Evolutionary conservation across 2,888 invertebrate genomes (phyloP).

Genomic region (Drosophila seclusa): DNA sequence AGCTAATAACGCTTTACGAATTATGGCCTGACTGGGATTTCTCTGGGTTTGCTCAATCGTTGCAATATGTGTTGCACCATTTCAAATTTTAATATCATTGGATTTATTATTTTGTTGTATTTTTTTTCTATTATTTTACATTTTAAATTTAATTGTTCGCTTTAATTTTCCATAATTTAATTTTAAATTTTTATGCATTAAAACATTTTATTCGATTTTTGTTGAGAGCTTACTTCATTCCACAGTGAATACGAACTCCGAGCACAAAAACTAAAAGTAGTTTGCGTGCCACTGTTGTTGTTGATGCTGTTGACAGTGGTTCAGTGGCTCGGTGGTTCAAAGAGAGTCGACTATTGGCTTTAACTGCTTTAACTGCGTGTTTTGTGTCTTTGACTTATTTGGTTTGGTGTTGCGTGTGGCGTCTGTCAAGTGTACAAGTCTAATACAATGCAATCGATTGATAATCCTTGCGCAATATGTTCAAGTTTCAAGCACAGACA

Average conservation of each 20-base stretch:
- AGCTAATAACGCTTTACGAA: not conserved
- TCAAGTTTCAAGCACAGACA: slow-evolving; percentile 40
- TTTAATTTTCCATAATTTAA: not conserved
- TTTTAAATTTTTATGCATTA: not conserved
- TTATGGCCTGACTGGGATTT: not conserved
- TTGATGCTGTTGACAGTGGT: slow-evolving; percentile 8
- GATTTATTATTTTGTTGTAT: not conserved
- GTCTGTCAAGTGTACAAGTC: slow-evolving; percentile 47
- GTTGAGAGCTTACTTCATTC: not conserved
- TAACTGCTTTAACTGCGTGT: slow-evolving; percentile 27
- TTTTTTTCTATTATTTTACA: not conserved
- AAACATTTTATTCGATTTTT: not conserved
- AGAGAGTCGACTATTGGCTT: slow-evolving; percentile 14
- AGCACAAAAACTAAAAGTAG: not conserved
- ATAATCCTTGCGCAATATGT: slow-evolving; percentile 59
- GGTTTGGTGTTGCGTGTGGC: slow-evolving; percentile 19
- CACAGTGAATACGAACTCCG: not conserved
- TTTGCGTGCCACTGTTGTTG: not conserved
- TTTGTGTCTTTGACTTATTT: slow-evolving; percentile 2
- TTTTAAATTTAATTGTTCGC: not conserved
- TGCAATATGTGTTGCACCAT: not conserved
- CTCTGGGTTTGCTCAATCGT: not conserved
- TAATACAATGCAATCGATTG: slow-evolving; percentile 49
- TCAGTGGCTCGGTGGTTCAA: slow-evolving; percentile 1
- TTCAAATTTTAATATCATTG: not conserved